Evolutionary conservation across 30 jellyfish, hydroid and myxozoan species (phyloP), one percentile per base, ranked within the genome.

Genomic region (Cassiopea xamachana): DNA sequence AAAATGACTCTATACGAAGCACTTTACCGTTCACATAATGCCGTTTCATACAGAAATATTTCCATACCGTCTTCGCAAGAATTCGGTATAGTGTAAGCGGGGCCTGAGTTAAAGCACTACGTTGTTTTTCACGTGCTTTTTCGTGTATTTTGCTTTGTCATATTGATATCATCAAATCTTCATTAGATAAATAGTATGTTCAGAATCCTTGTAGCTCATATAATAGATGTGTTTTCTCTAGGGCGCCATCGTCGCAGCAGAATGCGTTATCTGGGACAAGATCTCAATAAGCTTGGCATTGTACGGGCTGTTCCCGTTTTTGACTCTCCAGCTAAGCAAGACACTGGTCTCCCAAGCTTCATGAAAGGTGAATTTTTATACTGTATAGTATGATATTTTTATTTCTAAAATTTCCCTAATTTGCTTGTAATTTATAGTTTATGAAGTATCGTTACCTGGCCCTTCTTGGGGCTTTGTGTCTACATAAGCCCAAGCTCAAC

Each of bases 181-280:
- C 0, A 55, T 3, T 6, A 55, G 7, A 55, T 55, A 3, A 6
- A 6, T 55, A 55, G 12, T 3, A 10, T 55, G 64, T 55, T 3
- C 10, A 55, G 10, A 55, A 55, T 6, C 7, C 12, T 55, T 10
- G 12, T 10, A 55, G 12, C 64, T 55, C 12, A 55, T 55, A 55
- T 55, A 10, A 6, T 10, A 6, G 0, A 3, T 10, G 7, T 55
- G 10, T 6, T 55, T 68, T 1, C 55, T 59, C 1, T 55, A 73
- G 93, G 93, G 50, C 89, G 86, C 48, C 80, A 80, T 1, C 87
- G 94, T 8, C 85, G 98, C 49, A 92, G 99, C 86, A 97, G 96
- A 51, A 82, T 83, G 91, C 99, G 98, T 9, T 95, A 95, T 73
- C 84, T 95, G 46, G 99, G 99, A 51, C 99, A 95, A 70, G 95